Base-by-base conservation (phyloP, 2,888 invertebrate species). In the Agriopis marginaria region DNA sequence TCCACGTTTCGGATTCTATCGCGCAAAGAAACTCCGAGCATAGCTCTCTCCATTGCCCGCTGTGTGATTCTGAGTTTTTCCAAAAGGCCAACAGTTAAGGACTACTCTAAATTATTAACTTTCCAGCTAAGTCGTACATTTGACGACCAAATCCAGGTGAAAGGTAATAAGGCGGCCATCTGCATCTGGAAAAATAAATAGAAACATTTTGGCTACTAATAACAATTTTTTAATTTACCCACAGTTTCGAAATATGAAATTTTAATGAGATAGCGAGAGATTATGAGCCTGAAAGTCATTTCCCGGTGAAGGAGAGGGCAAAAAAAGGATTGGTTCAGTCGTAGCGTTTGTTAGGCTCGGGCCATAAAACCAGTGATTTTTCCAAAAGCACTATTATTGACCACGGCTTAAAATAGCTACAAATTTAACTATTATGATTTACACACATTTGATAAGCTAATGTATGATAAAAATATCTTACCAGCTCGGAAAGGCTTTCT, bases 261-360 rank as follows among this genome's bases (percentile, higher is more conserved):
- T 95, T 94, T 95, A 95, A 95, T 95, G 95, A 95, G 95, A 95
- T 95, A 91, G 94, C 93, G 84, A 88, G 92, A 95, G 91, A 95
- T 95, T 95, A 95, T 89, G 94, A 94, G 92, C 90, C 93, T 90
- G 94, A 94, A 94, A 94, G 94, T 94, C 94, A 94, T 94, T 94
- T 94, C 94, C 94, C 93, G 87, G 92, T 92, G 87, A 92, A 92
- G 89, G 87, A 92, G 91, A 87, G 85, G 86, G 83, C 75, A 91
- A 93, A 92, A 91, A 90, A 91, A 89, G 88, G 87, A 89, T 88
- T 83, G 87, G 85, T 83, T 83, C 88, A 85, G 86, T 86, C 87
- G 88, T 83, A 86, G 81, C 89, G 91, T 91, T 91, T 90, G 92
- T 91, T 90, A 81, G 84, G 78, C 76, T 76, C 45, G 84, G 86